Evolutionary conservation across 1,140 invertebrate genomes (phyloP).

Genomic region (Calosoma granatense): DNA sequence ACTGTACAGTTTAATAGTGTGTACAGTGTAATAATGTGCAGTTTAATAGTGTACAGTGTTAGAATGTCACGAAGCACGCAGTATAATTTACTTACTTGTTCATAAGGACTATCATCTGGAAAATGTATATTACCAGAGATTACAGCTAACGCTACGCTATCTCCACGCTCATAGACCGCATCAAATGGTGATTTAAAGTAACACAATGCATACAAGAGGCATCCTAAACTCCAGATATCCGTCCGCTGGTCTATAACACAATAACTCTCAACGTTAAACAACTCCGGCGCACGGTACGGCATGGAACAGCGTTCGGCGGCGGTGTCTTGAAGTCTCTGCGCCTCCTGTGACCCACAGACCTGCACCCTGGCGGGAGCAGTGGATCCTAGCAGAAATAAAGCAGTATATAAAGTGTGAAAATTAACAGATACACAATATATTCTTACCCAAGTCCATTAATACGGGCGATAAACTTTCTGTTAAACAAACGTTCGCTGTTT

Average conservation of each 20-base stretch:
- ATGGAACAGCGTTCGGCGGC: constrained; percentile 80
- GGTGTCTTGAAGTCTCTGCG: constrained; percentile 64
- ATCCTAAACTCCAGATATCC: constrained; percentile 85
- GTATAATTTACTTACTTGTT: constrained; percentile 38
- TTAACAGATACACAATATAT: constrained; percentile 9
- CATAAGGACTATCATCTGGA: constrained; percentile 57
- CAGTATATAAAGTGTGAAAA: constrained; percentile 4
- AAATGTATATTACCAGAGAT: constrained; percentile 66
- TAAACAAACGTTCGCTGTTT: constrained; percentile 74
- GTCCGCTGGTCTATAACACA: constrained; percentile 73
- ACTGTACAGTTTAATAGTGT: background rate
- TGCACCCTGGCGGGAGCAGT: constrained; percentile 63
- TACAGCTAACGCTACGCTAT: constrained; percentile 77
- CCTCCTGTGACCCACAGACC: constrained; percentile 60
- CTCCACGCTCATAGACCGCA: constrained; percentile 71
- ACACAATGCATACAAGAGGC: constrained; percentile 74
- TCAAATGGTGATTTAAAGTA: constrained; percentile 83
- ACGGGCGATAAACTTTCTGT: constrained; percentile 60
- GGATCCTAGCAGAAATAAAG: constrained; percentile 47
- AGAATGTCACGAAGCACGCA: background rate
- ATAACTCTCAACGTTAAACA: constrained; percentile 76
- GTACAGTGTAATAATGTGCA: background rate
- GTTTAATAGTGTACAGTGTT: background rate
- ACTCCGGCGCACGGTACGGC: constrained; percentile 77
- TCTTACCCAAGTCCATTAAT: constrained; percentile 70